A percentile compares a stretch with the other conserved stretches of the same genome.
Evolutionary conservation across 1,140 invertebrate species (phyloP).

Genomic region (Solenopsis fugax): DNA sequence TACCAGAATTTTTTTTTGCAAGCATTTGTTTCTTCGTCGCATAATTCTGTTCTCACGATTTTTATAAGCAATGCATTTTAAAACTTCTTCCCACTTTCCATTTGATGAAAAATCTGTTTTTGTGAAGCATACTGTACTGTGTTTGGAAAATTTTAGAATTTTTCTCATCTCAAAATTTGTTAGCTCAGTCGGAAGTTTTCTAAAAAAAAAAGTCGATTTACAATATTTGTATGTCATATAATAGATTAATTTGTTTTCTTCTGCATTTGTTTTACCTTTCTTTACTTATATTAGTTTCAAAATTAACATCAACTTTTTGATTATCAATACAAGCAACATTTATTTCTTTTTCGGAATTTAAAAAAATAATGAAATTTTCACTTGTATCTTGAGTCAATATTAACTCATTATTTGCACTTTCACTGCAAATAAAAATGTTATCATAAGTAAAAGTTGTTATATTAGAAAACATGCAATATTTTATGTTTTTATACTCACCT

Average conservation of each 20-base stretch:
- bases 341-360: conserved; percentile 11
- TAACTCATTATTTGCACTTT: neutral
- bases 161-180: neutral
- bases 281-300: neutral
- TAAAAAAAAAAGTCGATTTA: conserved; percentile 23
- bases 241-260: neutral
- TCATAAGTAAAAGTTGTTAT: neutral
- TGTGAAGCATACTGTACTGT: neutral
- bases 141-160: conserved; percentile 2
- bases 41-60: neutral
- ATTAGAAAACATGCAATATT: neutral
- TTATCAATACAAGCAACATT: neutral
- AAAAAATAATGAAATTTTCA: conserved; percentile 2
- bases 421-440: neutral
- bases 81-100: neutral
- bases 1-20: conserved; percentile 6
- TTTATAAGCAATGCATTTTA: neutral
- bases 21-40: neutral
- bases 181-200: neutral
- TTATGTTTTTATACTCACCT: neutral
- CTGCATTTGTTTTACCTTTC: neutral
- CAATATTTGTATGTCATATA: neutral
- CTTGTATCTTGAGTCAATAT: neutral
- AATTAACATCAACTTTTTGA: neutral
- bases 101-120: conserved; percentile 17